Percentiles rank a stretch among this genome's conserved stretches.
These are phyloP conservation scores for Rhinoraja longicauda DNA, from an alignment of 2,797 vertebrate genomes.

Conservation along the genomic window DNA sequence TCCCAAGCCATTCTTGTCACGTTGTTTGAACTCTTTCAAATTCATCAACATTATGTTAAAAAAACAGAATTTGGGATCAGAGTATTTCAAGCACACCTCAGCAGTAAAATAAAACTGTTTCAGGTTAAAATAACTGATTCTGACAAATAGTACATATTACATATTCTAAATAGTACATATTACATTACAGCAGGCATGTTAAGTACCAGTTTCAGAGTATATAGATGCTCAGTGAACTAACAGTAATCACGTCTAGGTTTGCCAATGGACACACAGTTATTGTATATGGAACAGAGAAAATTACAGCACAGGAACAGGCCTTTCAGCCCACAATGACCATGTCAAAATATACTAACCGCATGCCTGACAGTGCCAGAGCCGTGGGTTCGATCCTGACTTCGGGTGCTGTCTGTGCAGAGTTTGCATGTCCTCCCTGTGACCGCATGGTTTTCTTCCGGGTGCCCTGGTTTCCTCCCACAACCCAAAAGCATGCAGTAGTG, in stretches of 20 bases:
- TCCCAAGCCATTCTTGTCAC: not conserved
- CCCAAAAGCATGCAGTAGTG: too few relatives aligned
- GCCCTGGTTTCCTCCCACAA: too few relatives aligned
- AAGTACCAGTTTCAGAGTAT: not conserved
- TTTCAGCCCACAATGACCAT: too few relatives aligned
- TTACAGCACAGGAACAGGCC: too few relatives aligned
- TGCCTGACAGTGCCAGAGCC: too few relatives aligned
- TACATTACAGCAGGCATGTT: not conserved
- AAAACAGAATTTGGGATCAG: not conserved
- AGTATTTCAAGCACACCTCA: not conserved
- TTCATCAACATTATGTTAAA: not conserved
- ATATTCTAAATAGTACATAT: too few relatives aligned
- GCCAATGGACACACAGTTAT: not conserved
- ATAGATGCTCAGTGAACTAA: not conserved
- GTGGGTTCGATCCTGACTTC: too few relatives aligned
- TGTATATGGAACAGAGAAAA: not conserved
- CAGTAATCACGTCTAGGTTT: not conserved
- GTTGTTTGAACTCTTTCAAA: not conserved
- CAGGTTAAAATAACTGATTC: slow-evolving; percentile 1
- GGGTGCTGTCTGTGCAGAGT: too few relatives aligned
- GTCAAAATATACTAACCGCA: too few relatives aligned
- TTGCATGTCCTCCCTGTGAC: too few relatives aligned
- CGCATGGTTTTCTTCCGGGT: too few relatives aligned
- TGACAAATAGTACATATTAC: not conserved
- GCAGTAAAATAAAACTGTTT: not conserved